phyloP scores from a whole-genome alignment of 2,113 vertebrate genomes.

The Benitochromis conjunctus region DNA sequence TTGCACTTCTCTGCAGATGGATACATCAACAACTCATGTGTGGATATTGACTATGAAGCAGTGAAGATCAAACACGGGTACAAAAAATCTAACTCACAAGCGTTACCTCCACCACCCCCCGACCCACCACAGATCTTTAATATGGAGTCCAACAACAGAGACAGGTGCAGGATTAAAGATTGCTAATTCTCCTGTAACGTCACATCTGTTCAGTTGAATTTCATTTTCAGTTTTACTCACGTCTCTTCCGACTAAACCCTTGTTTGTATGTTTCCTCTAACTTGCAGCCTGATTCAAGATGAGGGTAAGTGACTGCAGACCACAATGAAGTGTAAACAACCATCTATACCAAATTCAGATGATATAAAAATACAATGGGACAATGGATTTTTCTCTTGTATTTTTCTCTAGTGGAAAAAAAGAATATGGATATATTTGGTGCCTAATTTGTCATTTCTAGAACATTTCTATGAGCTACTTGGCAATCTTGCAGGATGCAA shows the following conservation, averaged over 20 bases:
- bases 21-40: constrained; percentile 73
- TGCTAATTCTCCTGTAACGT: neutral
- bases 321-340: neutral
- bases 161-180: constrained; percentile 50
- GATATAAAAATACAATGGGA: neutral
- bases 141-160: constrained; percentile 6
- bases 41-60: constrained; percentile 75
- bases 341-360: neutral
- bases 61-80: constrained; percentile 57
- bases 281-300: constrained; percentile 49
- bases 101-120: constrained; percentile 56
- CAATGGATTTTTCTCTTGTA: neutral
- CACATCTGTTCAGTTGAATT: neutral
- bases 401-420: neutral
- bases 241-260: neutral
- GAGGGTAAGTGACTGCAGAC: constrained; percentile 55
- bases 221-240: neutral
- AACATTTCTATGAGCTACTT: neutral
- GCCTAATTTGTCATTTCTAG: neutral
- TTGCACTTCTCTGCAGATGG: constrained; percentile 55
- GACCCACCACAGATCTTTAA: constrained; percentile 22
- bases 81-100: neutral
- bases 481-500: neutral
- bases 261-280: constrained; percentile 29
- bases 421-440: neutral